Conservation (phyloP, 2,797 vertebrate species). For the Enteromius thamalakanensis region DNA sequence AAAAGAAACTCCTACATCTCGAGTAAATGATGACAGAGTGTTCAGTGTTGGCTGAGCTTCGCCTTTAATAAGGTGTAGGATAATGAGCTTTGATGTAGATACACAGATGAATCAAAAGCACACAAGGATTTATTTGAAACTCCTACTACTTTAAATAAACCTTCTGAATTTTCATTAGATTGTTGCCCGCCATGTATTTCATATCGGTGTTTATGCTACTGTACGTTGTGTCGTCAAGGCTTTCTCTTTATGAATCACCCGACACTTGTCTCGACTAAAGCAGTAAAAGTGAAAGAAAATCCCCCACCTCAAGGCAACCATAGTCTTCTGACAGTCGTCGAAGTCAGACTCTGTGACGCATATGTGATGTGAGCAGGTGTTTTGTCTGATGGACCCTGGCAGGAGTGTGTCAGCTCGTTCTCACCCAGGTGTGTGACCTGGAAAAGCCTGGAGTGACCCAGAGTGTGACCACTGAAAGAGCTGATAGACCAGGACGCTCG, state of each 20-base stretch:
- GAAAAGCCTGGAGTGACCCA: not conserved
- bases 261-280: slow-evolving; percentile 18
- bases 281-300: slow-evolving; percentile 56
- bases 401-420: slow-evolving; percentile 13
- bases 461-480: not conserved
- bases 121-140: slow-evolving; percentile 1
- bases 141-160: slow-evolving; percentile 33
- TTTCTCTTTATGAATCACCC: slow-evolving; percentile 56
- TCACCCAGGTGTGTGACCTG: slow-evolving; percentile 41
- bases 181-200: not conserved
- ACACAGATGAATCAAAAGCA: not conserved
- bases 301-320: slow-evolving; percentile 54
- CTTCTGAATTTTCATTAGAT: not conserved
- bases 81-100: not conserved
- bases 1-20: not conserved
- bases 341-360: slow-evolving; percentile 23
- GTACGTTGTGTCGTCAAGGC: slow-evolving; percentile 44
- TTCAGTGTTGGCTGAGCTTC: not conserved
- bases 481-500: slow-evolving; percentile 9
- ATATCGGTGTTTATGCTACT: slow-evolving; percentile 50
- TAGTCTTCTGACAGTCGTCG: slow-evolving; percentile 15
- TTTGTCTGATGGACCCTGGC: not conserved
- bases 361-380: slow-evolving; percentile 9
- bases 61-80: slow-evolving; percentile 33
- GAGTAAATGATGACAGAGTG: not conserved